Conservation (phyloP, 2,888 invertebrate genomes). For the Eledona agricola region DNA sequence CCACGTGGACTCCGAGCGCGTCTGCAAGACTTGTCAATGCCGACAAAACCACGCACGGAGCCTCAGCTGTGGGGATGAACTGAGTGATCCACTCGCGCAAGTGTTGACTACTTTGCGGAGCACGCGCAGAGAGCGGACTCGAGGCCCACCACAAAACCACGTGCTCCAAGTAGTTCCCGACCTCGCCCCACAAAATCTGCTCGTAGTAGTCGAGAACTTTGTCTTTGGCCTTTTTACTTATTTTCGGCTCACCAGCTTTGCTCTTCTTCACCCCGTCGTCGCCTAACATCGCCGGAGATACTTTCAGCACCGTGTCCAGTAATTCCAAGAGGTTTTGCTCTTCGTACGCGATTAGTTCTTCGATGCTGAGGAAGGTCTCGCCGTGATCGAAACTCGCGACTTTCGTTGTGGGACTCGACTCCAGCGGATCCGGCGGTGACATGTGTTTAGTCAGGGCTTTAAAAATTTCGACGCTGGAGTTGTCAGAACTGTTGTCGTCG, state of each 20-base stretch:
- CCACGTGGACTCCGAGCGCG: slow-evolving; percentile 79
- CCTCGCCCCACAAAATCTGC: slow-evolving; percentile 81
- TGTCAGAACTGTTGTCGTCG: slow-evolving; percentile 66
- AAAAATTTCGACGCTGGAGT: slow-evolving; percentile 76
- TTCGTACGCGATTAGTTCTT: slow-evolving; percentile 73
- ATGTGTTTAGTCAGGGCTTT: slow-evolving; percentile 78
- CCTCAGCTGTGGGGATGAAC: slow-evolving; percentile 65
- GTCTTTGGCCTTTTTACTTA: slow-evolving; percentile 68
- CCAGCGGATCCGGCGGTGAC: slow-evolving; percentile 62
- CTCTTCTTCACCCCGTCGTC: slow-evolving; percentile 69
- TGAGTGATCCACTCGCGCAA: slow-evolving; percentile 72
- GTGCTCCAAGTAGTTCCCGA: slow-evolving; percentile 82
- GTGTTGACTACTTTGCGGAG: slow-evolving; percentile 72
- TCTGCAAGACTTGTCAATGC: slow-evolving; percentile 80
- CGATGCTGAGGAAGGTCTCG: slow-evolving; percentile 66
- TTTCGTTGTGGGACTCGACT: slow-evolving; percentile 47
- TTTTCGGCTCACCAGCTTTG: slow-evolving; percentile 65
- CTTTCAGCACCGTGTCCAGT: slow-evolving; percentile 68
- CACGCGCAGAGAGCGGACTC: slow-evolving; percentile 74
- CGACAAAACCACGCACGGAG: slow-evolving; percentile 74
- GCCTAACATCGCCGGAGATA: slow-evolving; percentile 70
- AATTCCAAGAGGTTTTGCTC: slow-evolving; percentile 73
- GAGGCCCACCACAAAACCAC: slow-evolving; percentile 86
- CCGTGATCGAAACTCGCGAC: slow-evolving; percentile 50
- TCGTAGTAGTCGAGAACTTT: slow-evolving; percentile 77